Conservation (phyloP, 2,113 vertebrate genomes). For the Nerophis lumbriciformis region DNA sequence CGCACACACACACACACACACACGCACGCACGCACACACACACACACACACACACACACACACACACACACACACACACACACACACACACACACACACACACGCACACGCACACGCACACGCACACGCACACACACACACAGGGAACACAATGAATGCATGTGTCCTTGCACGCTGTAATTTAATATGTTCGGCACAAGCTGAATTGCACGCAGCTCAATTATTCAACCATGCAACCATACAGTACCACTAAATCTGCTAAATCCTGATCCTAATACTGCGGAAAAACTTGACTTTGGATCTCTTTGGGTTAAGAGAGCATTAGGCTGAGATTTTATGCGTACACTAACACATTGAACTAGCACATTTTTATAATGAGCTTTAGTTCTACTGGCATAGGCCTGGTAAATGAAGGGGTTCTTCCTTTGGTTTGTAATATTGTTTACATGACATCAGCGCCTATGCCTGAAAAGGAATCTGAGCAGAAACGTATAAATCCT, state of each 20-base stretch:
- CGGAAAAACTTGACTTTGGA: constrained; percentile 60
- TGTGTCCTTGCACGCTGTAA: not conserved
- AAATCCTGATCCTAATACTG: constrained; percentile 59
- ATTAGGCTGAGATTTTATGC: constrained; percentile 43
- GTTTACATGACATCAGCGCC: constrained; percentile 21
- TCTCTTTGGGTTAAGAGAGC: constrained; percentile 51
- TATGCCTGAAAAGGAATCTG: constrained; percentile 17
- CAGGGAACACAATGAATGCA: not conserved
- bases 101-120: constrained; percentile 1
- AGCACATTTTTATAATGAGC: constrained; percentile 12
- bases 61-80: constrained; percentile 1
- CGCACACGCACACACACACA: constrained; percentile 1
- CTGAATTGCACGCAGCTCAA: constrained; percentile 2
- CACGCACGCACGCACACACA: not conserved
- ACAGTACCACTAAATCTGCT: constrained; percentile 38
- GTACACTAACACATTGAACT: constrained; percentile 56
- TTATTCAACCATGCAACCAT: constrained; percentile 24
- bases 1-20: not conserved
- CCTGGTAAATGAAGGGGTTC: constrained; percentile 12
- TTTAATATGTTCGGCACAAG: constrained; percentile 14
- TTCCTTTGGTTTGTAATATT: constrained; percentile 28
- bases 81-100: constrained; percentile 1
- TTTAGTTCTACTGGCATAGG: constrained; percentile 12
- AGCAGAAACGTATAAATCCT: constrained; percentile 25
- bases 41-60: not conserved